Base-by-base conservation (phyloP, 2,888 invertebrate species). In the Nematopogon swammerdamellus region DNA sequence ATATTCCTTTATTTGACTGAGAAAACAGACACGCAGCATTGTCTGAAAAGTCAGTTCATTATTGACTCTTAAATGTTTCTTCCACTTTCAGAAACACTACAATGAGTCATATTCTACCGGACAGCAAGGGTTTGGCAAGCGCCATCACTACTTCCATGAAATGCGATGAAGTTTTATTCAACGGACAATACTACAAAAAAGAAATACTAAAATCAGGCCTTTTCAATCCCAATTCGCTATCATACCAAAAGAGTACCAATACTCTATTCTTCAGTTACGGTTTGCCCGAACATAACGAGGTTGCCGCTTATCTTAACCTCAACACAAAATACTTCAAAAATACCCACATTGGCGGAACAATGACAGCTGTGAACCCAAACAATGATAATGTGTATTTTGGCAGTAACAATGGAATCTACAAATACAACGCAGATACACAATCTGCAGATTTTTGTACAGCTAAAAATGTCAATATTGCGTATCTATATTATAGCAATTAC, bases 211-310 rank as follows among this genome's bases (percentile, higher is more conserved):
- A 25, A 25, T 8, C 4, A 25, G 5, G 25, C 25, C 5, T 4
- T 25, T 25, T 25, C 25, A 6, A 8, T 4, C 4, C 5, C 25
- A 25, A 25, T 25, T 4, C 25, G 8, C 8, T 25, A 6, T 25
- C 25, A 6, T 25, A 25, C 25, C 5, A 6, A 4, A 25, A 64
- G 53, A 64, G 60, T 50, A 65, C 63, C 0, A 67, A 72, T 48
- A 64, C 59, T 2, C 51, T 74, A 0, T 75, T 68, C 53, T 75
- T 73, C 53, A 75, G 72, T 50, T 68, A 69, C 53, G 71, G 63
- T 46, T 18, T 63, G 8, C 25, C 25, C 0, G 57, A 61, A 18
- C 2, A 19, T 18, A 52, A 60, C 1, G 67, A 64, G 0, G 67
- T 59, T 56, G 62, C 66, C 4, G 68, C 67, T 1, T 65, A 62